Conservation (phyloP, 2,888 invertebrate species). For the Neoscelio sp. region DNA sequence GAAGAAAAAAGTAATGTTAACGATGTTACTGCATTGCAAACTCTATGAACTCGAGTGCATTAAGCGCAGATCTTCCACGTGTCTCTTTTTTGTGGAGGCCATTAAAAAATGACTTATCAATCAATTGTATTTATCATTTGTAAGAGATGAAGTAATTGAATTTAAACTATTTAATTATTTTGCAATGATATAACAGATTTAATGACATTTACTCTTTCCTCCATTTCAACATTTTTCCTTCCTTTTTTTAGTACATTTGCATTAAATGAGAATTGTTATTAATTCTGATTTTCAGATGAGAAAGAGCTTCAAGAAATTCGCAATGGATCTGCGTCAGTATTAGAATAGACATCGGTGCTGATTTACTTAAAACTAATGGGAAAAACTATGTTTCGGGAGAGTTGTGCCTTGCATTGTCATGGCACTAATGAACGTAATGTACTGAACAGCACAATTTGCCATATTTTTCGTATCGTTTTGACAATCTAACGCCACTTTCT, state of each 20-base stretch:
- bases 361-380: conserved; percentile 37
- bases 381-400: background rate
- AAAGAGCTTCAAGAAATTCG: conserved; percentile 45
- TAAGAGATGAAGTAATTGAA: no score
- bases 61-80: no score
- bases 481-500: background rate
- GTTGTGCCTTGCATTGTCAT: conserved; percentile 31
- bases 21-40: no score
- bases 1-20: no score
- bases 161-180: no score
- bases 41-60: no score
- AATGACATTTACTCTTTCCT: no score
- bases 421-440: conserved; percentile 14
- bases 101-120: no score
- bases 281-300: conserved; percentile 46
- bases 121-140: no score
- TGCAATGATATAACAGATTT: no score
- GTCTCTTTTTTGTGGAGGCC: no score
- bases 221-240: no score
- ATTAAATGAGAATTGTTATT: background rate
- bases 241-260: background rate
- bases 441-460: conserved; percentile 13
- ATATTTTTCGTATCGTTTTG: background rate
- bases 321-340: conserved; percentile 39
- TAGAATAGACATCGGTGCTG: conserved; percentile 22